Evolutionary conservation across 2,888 invertebrate genomes (phyloP), one percentile per base, ranked within the genome.

Genomic region (Acronicta alni): DNA sequence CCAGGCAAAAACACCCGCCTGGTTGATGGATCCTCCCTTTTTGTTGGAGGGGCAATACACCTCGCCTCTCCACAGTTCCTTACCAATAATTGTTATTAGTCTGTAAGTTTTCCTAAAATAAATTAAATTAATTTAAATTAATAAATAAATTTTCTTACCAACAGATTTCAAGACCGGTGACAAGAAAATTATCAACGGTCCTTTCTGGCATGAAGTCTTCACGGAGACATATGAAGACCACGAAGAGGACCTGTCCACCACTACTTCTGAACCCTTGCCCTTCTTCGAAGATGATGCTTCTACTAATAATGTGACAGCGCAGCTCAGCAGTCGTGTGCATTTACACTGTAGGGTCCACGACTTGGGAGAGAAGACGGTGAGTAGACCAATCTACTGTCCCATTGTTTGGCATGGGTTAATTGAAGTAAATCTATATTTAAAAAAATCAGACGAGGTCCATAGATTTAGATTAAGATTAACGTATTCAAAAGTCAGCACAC

Each of bases 231-330:
- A 90, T 51, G 93, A 93, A 26, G 93, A 92, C 20, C 78, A 80
- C 15, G 93, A 91, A 0, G 93, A 92, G 10, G 91, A 92, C 35
- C 67, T 87, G 4, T 92, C 91, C 14, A 95, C 95, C 6, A 95
- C 96, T n/a, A 96, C 96, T 3, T 95, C 95, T 12, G 97, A 96
- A 75, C 96, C 97, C 0, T 92, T 96, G 69, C 97, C 97, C 0
- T 96, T 96, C 88, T 97, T 97, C 85, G 96, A 96, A 80, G 96
- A 97, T 79, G 93, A 92, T 42, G 93, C 95, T 15, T 94, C 95
- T 6, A 94, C 96, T 1, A 96, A 96, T 82, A 96, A 96, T 80
- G 95, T 96, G 75, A 96, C 96, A 12, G 95, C 96, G 0, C 97
- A 96, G 80, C 83, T 96, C 10, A 96, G 96, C 4, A 95, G 95